These are phyloP conservation scores for Macaria notata DNA, from an alignment of 2,888 invertebrate species.

Conservation along the genomic window DNA sequence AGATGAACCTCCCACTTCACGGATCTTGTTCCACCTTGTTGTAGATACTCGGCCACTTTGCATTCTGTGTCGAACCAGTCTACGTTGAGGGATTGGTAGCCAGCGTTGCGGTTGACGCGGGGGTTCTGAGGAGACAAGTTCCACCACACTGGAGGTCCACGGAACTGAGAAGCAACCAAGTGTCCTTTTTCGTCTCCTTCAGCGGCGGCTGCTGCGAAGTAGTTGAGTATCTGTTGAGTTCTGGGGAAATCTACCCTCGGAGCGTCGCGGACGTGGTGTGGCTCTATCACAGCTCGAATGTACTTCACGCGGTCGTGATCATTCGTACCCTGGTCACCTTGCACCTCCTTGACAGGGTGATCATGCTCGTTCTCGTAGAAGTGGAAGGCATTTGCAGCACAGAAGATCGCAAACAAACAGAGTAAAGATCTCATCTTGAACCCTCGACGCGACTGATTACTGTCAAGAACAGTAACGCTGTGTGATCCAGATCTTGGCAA, in stretches of 20 bases:
- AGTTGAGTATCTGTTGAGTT: not conserved
- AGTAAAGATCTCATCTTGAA: conserved; percentile 2
- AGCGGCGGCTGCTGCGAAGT: conserved; percentile 1
- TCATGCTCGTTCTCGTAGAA: not conserved
- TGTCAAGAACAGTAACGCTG: not conserved
- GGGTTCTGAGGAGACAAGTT: conserved; percentile 24
- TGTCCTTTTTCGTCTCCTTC: conserved; percentile 20
- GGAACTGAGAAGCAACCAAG: conserved; percentile 21
- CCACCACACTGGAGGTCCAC: conserved; percentile 18
- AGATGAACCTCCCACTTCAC: conserved; percentile 6
- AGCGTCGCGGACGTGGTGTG: not conserved
- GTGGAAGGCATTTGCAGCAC: not conserved
- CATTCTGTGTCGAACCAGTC: conserved; percentile 25
- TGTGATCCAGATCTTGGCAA: not conserved
- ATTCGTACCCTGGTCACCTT: not conserved
- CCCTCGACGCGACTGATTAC: not conserved
- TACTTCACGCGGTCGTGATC: conserved; percentile 6
- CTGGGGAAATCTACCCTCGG: conserved; percentile 1
- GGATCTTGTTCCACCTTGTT: not conserved
- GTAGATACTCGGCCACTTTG: conserved; percentile 10
- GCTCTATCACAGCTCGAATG: conserved; percentile 2
- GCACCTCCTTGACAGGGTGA: conserved; percentile 1
- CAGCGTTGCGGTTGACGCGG: conserved; percentile 18
- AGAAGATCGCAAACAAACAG: not conserved
- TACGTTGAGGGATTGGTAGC: conserved; percentile 16